Evolutionary conservation across 2,113 vertebrate species (phyloP).

Genomic region (Ovis aries): ARS-UI_Ramb_v3.0 NC_056071.1:30981001-30981500

Average conservation of each 20-base stretch:
- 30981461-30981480: background rate
- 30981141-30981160: background rate
- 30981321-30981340: background rate
- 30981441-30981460: slow-evolving; percentile 3
- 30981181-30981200: background rate
- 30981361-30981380: background rate
- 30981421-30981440: background rate
- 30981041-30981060: background rate
- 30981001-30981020: background rate
- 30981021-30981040: background rate
- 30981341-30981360: background rate
- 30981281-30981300: background rate
- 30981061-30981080: background rate
- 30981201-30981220: background rate
- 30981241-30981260: background rate
- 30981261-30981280: background rate
- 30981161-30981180: background rate
- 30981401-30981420: background rate
- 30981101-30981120: background rate
- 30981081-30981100: background rate
- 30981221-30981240: background rate
- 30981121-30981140: background rate
- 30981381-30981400: background rate
- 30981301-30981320: background rate
- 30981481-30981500: background rate